Base-by-base conservation (phyloP, 2,888 invertebrate genomes). In the Metellina segmentata region DNA sequence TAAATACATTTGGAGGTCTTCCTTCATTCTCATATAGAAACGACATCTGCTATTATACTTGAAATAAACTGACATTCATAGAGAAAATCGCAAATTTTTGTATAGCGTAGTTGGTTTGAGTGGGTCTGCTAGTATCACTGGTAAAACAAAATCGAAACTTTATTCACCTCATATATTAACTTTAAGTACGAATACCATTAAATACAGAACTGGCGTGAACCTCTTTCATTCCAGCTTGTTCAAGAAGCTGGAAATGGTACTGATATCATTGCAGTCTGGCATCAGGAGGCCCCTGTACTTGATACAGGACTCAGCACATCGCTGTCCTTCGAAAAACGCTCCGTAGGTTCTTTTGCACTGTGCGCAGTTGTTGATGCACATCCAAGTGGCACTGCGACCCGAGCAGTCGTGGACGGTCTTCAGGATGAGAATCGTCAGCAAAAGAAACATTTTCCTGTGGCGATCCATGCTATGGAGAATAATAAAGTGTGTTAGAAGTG, bases 301-400 rank as follows among this genome's bases (percentile, higher is more conserved):
- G 93, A 98, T 96, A 95, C 98, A 98, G 93, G 97, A 96, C 94
- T 98, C 97, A 0, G 97, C 98, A 95, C 98, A 98, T 0, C 97
- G 96, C 81, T 97, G 97, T 0, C 98, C 98, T 94, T 98, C 97
- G 95, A 98, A 98, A 95, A 97, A 98, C 0, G 96, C 96, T 0
- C 97, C 98, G 93, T 97, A 97, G 97, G 98, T 97, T 95, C 97
- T 97, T 95, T 97, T 97, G 95, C 98, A 98, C 94, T 97, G 98
- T 0, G 97, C 98, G 94, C 98, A 98, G 95, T 98, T 98, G 94
- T 97, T 96, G 92, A 94, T 93, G 90, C 94, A 94, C 51, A 86
- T 72, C 85, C 79, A 78, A 6, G 85, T 85, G 13, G 88, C n/a
- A 4, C 70, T 71, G 53, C 81, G 82, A 19, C 83, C 78, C 7